phyloP scores from a whole-genome alignment of 2,113 vertebrate genomes.

The Mirounga angustirostris region DNA sequence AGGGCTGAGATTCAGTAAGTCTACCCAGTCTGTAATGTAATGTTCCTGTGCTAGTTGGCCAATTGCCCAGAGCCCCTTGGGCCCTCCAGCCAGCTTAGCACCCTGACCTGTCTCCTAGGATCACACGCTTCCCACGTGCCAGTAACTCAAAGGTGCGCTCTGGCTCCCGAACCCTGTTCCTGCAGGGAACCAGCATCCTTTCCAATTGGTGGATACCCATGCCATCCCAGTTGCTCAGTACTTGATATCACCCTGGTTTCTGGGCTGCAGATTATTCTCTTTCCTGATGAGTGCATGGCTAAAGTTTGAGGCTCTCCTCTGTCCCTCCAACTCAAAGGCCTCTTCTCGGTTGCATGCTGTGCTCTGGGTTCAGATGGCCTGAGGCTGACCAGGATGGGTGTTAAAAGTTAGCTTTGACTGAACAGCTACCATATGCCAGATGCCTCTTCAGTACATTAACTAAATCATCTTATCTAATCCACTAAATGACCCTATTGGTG shows the following conservation, averaged over 20 bases:
- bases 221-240: background rate
- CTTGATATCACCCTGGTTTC: background rate
- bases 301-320: background rate
- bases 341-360: background rate
- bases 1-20: background rate
- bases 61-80: background rate
- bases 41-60: background rate
- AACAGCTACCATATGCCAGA: background rate
- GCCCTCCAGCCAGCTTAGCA: background rate
- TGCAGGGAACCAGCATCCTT: accelerated
- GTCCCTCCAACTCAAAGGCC: background rate
- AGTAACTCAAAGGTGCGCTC: background rate
- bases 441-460: background rate
- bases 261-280: background rate
- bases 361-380: background rate
- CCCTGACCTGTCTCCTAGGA: background rate
- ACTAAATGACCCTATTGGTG: background rate
- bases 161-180: background rate
- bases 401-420: background rate
- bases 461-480: background rate
- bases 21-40: background rate
- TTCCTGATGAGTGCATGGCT: background rate
- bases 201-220: background rate
- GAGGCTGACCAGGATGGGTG: background rate
- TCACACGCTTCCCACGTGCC: background rate